These are phyloP conservation scores for Dasypus novemcinctus DNA, from an alignment of 2,113 vertebrate genomes.

Conservation along the genomic window DNA sequence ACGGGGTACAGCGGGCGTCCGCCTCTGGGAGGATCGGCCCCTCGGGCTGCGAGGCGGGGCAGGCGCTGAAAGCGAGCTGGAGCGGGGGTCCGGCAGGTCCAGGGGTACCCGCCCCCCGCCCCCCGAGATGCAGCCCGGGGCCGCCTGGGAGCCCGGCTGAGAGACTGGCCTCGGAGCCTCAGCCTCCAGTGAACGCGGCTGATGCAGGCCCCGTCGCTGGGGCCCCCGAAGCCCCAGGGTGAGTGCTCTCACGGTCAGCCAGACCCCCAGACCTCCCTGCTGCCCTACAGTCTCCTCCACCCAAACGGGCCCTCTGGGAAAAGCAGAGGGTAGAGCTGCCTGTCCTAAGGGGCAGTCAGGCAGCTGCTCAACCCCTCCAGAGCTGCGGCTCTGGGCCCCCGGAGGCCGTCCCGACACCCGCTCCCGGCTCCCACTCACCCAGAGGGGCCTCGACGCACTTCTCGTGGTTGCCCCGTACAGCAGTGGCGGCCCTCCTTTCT, in stretches of 20 bases:
- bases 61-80: not conserved
- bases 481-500: constrained; percentile 97
- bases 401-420: no score
- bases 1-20: constrained; percentile 95
- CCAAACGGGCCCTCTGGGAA: no score
- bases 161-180: no score
- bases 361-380: no score
- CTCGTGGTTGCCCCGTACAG: constrained; percentile 95
- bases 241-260: not conserved
- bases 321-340: no score
- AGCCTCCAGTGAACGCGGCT: no score
- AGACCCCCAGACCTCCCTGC: no score
- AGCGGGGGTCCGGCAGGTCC: not conserved
- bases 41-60: constrained; percentile 80
- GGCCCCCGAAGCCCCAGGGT: not conserved
- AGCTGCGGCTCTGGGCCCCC: not conserved
- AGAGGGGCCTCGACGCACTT: constrained; percentile 93
- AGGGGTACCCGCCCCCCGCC: not conserved
- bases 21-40: constrained; percentile 96
- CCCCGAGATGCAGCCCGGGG: not conserved
- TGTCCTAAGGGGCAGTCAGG: no score
- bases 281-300: no score
- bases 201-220: not conserved
- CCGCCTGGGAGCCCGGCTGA: not conserved
- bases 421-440: no score